These are phyloP conservation scores for Entomobrya multifasciata DNA, from an alignment of 2,888 invertebrate species.

Conservation along the genomic window DNA sequence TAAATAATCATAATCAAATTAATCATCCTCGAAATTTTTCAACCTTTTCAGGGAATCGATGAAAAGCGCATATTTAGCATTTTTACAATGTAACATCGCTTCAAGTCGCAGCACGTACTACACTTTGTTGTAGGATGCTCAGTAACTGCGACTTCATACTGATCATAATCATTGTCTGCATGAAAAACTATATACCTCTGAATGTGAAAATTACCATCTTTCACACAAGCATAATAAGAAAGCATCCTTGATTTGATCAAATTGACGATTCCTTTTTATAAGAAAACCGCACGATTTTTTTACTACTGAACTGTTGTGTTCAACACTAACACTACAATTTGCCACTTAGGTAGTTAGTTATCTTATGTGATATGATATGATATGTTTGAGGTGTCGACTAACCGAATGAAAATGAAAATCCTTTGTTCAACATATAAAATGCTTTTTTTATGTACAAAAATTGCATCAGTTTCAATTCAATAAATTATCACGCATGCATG, in stretches of 20 bases:
- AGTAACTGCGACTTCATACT: too few species aligned
- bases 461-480: slow-evolving; percentile 49
- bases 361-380: background rate
- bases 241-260: too few species aligned
- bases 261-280: background rate
- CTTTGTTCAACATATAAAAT: background rate
- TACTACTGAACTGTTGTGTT: too few species aligned
- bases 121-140: too few species aligned
- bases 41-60: too few species aligned
- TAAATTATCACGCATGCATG: slow-evolving; percentile 47
- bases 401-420: background rate
- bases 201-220: too few species aligned
- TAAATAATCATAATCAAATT: too few species aligned
- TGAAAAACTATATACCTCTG: too few species aligned
- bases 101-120: background rate
- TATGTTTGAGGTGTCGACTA: background rate
- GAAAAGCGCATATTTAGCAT: too few species aligned
- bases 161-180: too few species aligned
- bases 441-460: slow-evolving; percentile 4
- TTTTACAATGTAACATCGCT: background rate
- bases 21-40: too few species aligned
- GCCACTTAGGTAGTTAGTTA: background rate
- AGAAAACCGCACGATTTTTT: slow-evolving; percentile 25
- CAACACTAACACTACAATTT: background rate
- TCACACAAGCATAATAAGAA: too few species aligned